Evolutionary conservation across 2,888 invertebrate species (phyloP), one percentile per base, ranked within the genome.

Genomic region (Eucera pruinosa): DNA sequence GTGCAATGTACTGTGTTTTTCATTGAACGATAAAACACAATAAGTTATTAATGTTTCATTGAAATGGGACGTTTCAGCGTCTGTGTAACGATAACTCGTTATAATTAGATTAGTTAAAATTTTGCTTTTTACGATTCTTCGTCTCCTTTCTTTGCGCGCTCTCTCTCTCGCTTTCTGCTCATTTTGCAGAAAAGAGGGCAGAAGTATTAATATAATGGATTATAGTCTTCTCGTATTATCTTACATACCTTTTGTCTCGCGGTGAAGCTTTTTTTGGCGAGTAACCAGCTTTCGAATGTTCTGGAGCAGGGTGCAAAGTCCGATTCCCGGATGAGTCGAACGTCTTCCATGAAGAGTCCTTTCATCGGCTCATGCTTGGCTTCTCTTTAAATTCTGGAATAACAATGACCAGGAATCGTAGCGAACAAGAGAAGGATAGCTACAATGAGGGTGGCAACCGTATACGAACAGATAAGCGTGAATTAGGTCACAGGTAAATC

Each of bases 401-500:
- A 47, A 62, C 55, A 70, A 47, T 85, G 74, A 78, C 48, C 61
- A 88, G 88, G 71, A 88, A 91, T 81, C 86, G 88, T 57, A 90
- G 89, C 54, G 90, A 91, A 60, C 88, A 89, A 67, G 90, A 91
- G 66, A 78, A 91, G 80, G 91, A 91, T 78, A 88, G 86, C 71
- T 91, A 88, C 81, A 89, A 85, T 23, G 89, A 90, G 62, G 90
- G 90, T 68, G 82, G 80, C 47, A 80, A 85, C 20, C 83, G 84
- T 54, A 78, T 85, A 60, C 87, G 88, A 69, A 87, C 88, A 30
- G 90, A 92, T 81, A 90, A 90, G 54, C 89, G 92, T 23, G 91
- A 92, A 84, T 82, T 92, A 39, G 87, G 90, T 61, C 92, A 92
- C 90, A 92, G 92, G 92, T 92, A 91, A 85, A 75, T 67, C 45